Evolutionary conservation across 2,888 invertebrate genomes (phyloP), one percentile per base, ranked within the genome.

Genomic region (Oxyteleia sp.): DNA sequence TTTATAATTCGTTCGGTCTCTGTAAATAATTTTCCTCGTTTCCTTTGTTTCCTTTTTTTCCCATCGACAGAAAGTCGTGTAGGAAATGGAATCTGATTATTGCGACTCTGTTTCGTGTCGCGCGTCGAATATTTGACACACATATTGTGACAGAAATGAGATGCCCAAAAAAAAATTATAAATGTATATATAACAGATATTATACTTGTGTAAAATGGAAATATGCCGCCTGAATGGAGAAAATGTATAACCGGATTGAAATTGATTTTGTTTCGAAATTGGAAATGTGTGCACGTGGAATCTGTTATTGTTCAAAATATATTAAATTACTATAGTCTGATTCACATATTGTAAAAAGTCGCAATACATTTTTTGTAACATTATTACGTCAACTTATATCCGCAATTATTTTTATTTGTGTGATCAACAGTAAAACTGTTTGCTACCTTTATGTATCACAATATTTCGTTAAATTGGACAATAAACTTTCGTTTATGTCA

Each of bases 141-240:
- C 18, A 55, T 55, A 55, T 49, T 53, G 51, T 29, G 43, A 64
- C 55, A 55, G 20, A 79, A 59, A 80, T 72, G 53, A 66, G 59
- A 53, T 72, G 68, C 68, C 66, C n/a, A n/a, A n/a, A n/a, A 66
- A 74, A 45, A 47, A 74, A 81, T 72, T 80, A 72, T 53, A 29
- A 55, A 49, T 71, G 53, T 74, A 55, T 81, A 74, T 61, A 74
- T 32, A 35, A 72, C 55, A 38, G 13, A 72, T 45, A 47, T 16
- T 68, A 15, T 68, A 68, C 61, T 53, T 69, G 43, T 61, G 51
- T 51, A 72, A 68, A 80, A 47, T 45, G 15, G 38, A 72, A 57
- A 64, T 66, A 7, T 80, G 57, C 57, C 38, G 71, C 64, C 43
- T 43, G 57, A 79, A 11, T 59, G 47, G 55, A 80, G 51, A 51